These are phyloP conservation scores for Podocnemis expansa DNA, from an alignment of 2,113 vertebrate genomes.

Conservation along the genomic window DNA sequence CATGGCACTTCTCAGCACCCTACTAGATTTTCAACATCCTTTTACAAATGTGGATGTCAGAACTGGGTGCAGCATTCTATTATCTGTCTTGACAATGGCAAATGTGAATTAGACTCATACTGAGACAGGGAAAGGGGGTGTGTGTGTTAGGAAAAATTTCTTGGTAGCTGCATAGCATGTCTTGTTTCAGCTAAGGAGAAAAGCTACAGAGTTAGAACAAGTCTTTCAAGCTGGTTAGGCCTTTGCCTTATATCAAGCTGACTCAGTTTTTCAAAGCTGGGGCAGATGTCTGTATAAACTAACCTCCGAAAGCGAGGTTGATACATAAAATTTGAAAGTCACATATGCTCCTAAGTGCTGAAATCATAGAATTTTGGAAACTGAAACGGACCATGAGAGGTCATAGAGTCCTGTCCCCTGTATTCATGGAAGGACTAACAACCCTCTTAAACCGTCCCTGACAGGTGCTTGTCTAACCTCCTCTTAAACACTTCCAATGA, in stretches of 20 bases:
- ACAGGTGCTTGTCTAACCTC: too few species aligned
- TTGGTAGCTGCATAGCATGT: background rate
- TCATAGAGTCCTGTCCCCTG: too few species aligned
- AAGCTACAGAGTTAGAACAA: background rate
- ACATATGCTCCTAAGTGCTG: too few species aligned
- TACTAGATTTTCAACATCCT: background rate
- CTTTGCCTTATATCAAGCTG: background rate
- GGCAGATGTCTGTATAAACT: background rate
- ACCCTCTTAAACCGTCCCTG: too few species aligned
- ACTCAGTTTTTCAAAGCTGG: background rate
- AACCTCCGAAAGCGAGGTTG: background rate
- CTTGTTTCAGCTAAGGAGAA: background rate
- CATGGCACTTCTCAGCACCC: background rate
- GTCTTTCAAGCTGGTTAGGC: background rate
- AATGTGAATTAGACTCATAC: background rate
- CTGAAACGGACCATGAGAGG: too few species aligned
- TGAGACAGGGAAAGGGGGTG: background rate
- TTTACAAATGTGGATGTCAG: background rate
- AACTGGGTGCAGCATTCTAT: background rate
- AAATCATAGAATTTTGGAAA: too few species aligned
- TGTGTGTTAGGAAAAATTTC: background rate
- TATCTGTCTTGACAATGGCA: background rate
- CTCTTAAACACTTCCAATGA: too few species aligned
- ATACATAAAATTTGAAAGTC: too few species aligned
- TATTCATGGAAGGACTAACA: too few species aligned